Base-by-base conservation (phyloP, 2,113 vertebrate species). In the Grammomys surdaster region DNA sequence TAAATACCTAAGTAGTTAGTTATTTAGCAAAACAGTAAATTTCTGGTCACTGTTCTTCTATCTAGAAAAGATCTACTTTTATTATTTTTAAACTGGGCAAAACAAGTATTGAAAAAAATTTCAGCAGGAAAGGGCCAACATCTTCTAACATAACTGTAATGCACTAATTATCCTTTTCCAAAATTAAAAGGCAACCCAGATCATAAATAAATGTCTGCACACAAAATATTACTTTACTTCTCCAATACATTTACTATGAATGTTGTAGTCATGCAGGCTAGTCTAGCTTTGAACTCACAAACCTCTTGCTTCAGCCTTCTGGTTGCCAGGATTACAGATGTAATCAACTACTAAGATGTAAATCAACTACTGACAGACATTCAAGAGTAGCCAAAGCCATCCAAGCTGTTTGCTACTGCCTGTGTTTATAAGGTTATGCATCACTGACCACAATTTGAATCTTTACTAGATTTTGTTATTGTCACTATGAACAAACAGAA, bases 1-100 rank as follows among this genome's bases (percentile, higher is more conserved):
- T 97, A 98, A 98, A 97, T 97, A 96, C 46, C 89, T 96, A 97
- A 93, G 89, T 91, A 94, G 95, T 97, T 31, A 92, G 95, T 81
- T 84, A 84, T 63, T 84, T 97, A 97, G 98, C 97, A 96, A 97
- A 98, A 96, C 58, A 76, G 65, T 84, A 95, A 87, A 97, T 97
- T 96, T 98, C 98, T 97, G 97, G 96, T 97, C 98, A 98, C 93
- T 97, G 97, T 97, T 95, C 26, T 97, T 95, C 31, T 92, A 96
- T 77, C 22, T 33, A 98, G 95, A 97, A 97, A 98, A 97, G 3
- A 90, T 58, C 93, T 90, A 90, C 17, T 94, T 97, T 97, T 78
- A 75, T 67, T 88, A 89, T 96, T 56, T 86, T 92, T 94, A 22
- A 95, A 96, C 95, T 93, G 97, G 97, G 98, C 94, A 96, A 97